Evolutionary conservation across 1,140 invertebrate species (phyloP), one percentile per base, ranked within the genome.

Genomic region (Lucilia sericata): DNA sequence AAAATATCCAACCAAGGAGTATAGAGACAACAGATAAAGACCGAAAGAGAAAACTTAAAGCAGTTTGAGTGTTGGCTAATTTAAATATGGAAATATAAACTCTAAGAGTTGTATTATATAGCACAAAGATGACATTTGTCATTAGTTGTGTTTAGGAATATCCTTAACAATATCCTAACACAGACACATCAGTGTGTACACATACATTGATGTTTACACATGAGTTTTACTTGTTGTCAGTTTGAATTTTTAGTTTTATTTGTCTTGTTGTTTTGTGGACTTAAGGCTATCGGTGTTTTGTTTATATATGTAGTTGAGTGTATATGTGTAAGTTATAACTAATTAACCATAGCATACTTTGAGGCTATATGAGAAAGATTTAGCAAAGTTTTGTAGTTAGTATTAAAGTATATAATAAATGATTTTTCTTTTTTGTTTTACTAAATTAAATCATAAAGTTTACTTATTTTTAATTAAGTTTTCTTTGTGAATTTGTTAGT

Each of bases 181-280:
- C 42, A 42, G 10, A 42, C 25, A 30, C 3, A 30, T 30, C 25
- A 30, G 25, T 30, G 25, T 30, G 25, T 30, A 30, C 25, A 30
- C 19, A 70, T 19, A 70, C 65, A 70, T n/a, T 70, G 21, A 10
- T 21, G 55, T 60, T 60, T 60, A 60, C 55, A 60, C 55, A 70
- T 19, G 65, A 10, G 65, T 21, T 25, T 70, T 21, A 70, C 19
- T 70, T 70, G n/a, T 70, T 70, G 65, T 70, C 65, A 70, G 65
- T 70, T 70, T 70, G 65, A 70, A 70, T 70, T 70, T 70, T 70
- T 70, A 12, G 19, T 70, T 70, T 70, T 70, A 70, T 70, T 70
- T 70, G 65, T 70, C 65, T 70, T 70, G n/a, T 70, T n/a, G 4
- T 17, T 30, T 30, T 30, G 25, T 21, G 65, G n/a, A 5, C 65